Evolutionary conservation across 2,113 vertebrate genomes (phyloP).

Genomic region (Carassius carassius): DNA sequence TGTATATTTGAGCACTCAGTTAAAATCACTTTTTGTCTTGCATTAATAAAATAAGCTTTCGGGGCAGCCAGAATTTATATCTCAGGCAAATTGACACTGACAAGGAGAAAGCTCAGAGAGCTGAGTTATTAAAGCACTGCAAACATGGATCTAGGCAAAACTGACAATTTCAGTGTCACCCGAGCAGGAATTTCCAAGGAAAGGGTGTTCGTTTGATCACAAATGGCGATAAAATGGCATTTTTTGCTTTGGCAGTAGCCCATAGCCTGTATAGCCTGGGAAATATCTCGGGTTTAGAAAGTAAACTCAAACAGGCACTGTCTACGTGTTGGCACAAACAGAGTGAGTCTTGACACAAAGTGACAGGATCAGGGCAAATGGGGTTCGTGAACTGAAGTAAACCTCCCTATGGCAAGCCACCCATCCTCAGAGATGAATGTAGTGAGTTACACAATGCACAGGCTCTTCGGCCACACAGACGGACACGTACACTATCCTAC

Average conservation of each 20-base stretch:
- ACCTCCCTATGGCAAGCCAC: conserved; percentile 64
- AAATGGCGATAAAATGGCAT: background rate
- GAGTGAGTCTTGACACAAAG: conserved; percentile 47
- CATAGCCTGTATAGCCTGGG: background rate
- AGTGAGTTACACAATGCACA: conserved; percentile 70
- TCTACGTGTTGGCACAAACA: conserved; percentile 9
- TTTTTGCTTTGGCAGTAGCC: background rate
- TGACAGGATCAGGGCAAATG: conserved; percentile 62
- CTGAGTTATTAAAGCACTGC: conserved; percentile 52
- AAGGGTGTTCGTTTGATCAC: background rate
- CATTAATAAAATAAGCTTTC: conserved; percentile 53
- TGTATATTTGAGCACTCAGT: conserved; percentile 44
- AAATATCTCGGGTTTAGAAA: background rate
- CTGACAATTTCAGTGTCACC: conserved; percentile 3
- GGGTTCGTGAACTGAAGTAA: conserved; percentile 66
- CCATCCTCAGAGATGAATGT: conserved; percentile 66
- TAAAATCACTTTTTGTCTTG: conserved; percentile 48
- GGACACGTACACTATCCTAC: conserved; percentile 64
- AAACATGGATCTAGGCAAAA: conserved; percentile 57
- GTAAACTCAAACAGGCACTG: background rate
- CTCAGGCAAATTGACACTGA: conserved; percentile 61
- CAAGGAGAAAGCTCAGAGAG: conserved; percentile 49
- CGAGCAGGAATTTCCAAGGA: background rate
- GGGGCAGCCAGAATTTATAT: conserved; percentile 50
- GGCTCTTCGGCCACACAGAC: conserved; percentile 58